phyloP scores from a whole-genome alignment of 92 coral and sea anemone species.

The Zoanthus sansibaricus region DNA sequence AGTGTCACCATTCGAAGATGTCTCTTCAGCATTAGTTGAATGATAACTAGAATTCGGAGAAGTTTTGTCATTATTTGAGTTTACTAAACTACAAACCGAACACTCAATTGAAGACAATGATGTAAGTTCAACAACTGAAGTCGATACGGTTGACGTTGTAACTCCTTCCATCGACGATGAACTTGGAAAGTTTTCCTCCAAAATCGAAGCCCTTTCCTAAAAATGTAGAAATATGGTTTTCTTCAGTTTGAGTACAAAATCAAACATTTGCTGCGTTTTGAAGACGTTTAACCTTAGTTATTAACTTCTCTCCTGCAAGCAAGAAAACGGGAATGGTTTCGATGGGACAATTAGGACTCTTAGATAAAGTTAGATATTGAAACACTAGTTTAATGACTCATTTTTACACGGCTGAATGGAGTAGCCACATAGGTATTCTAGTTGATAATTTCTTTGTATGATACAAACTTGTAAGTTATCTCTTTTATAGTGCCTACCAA shows the following conservation, averaged over 20 bases:
- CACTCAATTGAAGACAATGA: neutral
- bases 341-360: no score
- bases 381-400: no score
- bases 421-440: no score
- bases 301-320: neutral
- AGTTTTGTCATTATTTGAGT: neutral
- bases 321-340: no score
- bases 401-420: no score
- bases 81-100: neutral
- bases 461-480: no score
- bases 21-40: neutral
- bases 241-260: neutral
- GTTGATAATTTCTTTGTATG: no score
- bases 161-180: conserved; percentile 17
- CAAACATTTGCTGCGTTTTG: neutral
- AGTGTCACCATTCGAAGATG: neutral
- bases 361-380: no score
- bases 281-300: neutral
- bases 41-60: neutral
- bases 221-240: neutral
- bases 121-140: neutral
- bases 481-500: no score
- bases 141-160: neutral
- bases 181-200: conserved; percentile 2
- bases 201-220: conserved; percentile 15